Percentiles rank a stretch among this genome's conserved stretches.
Evolutionary conservation across 1,140 invertebrate species (phyloP).

Genomic region (Meloidogyne hapla): DNA sequence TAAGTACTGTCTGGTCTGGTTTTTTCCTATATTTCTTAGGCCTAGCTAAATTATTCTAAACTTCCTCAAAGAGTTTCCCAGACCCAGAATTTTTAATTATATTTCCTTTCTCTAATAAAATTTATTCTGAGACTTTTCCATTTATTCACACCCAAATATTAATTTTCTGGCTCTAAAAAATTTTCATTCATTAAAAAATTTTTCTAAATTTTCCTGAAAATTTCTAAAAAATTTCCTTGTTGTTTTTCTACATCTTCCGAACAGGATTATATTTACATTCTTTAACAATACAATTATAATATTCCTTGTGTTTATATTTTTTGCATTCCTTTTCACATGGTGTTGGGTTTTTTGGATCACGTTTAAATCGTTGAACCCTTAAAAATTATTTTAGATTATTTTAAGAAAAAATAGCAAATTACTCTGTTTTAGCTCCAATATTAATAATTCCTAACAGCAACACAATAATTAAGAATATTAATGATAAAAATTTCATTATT

Average conservation of each 20-base stretch:
- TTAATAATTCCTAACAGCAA: not conserved
- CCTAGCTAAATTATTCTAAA: too few species aligned
- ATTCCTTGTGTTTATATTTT: not conserved
- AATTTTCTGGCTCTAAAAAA: too few species aligned
- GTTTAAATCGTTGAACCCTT: not conserved
- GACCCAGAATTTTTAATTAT: too few species aligned
- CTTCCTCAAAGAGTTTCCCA: too few species aligned
- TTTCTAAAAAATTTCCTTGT: not conserved
- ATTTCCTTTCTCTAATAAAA: too few species aligned
- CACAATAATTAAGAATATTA: not conserved
- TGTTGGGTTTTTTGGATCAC: not conserved
- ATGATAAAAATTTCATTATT: not conserved
- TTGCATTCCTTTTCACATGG: not conserved
- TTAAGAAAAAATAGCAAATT: not conserved
- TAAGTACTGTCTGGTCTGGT: too few species aligned
- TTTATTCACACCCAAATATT: too few species aligned
- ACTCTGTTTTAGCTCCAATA: not conserved
- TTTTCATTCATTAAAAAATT: not conserved
- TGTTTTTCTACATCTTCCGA: not conserved
- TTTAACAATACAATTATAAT: not conserved
- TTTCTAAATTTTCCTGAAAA: not conserved
- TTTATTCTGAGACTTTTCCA: too few species aligned
- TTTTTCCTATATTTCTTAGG: too few species aligned
- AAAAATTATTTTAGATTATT: not conserved
- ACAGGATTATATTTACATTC: not conserved